Conservation (phyloP, 2,797 vertebrate species). For the Pelodytes ibericus region DNA sequence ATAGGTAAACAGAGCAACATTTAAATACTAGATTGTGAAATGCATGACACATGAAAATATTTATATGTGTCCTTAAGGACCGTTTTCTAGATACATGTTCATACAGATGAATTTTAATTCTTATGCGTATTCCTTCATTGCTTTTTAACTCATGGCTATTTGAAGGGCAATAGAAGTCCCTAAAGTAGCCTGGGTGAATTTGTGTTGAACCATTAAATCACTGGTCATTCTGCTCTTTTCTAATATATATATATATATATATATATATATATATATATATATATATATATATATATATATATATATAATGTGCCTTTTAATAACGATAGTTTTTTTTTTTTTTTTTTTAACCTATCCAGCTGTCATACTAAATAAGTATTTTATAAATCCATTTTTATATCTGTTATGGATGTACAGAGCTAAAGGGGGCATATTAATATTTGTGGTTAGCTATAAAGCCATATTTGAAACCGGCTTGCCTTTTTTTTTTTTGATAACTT, state of each 20-base stretch:
- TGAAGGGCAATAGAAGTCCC: neutral
- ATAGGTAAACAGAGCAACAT: neutral
- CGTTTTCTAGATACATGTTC: neutral
- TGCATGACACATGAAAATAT: neutral
- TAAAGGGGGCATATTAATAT: constrained; percentile 26
- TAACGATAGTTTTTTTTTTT: neutral
- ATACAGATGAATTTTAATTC: constrained; percentile 4
- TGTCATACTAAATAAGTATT: constrained; percentile 2
- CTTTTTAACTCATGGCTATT: neutral
- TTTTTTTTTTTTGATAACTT: constrained; percentile 11
- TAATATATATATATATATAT: neutral
- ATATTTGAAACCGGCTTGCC: constrained; percentile 3
- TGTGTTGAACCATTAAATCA: constrained; percentile 7
- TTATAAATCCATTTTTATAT: constrained; percentile 37
- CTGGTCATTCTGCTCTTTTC: constrained; percentile 14
- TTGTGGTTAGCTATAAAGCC: constrained; percentile 26
- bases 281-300: constrained; percentile 5
- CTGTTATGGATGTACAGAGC: constrained; percentile 30
- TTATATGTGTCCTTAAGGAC: neutral
- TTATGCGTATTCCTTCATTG: constrained; percentile 19
- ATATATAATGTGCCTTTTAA: constrained; percentile 50
- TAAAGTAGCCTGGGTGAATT: neutral
- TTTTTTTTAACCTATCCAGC: neutral
- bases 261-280: neutral
- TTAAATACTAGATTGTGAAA: constrained; percentile 12